Evolutionary conservation across 2,888 invertebrate species (phyloP), one percentile per base, ranked within the genome.

Genomic region (Tigriopus californicus): DNA sequence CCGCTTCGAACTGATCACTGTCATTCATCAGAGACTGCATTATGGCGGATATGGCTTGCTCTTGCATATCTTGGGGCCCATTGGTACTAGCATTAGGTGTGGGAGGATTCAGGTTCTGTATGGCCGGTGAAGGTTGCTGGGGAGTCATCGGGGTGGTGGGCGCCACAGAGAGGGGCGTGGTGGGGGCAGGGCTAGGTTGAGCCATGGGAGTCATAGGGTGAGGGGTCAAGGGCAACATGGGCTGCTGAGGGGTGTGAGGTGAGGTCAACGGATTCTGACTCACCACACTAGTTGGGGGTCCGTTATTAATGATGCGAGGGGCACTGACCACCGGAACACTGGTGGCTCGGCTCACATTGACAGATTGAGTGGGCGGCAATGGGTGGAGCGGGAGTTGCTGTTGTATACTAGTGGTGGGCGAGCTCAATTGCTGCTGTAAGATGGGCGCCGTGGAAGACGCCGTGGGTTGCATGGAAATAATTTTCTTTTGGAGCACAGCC

Each of bases 301-400:
- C 13, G 20, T 15, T 15, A 22, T 12, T 22, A 22, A 12, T 49
- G 22, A 49, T 81, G 4, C 33, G 33, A n/a, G n/a, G n/a, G 33
- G 33, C 33, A 33, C 33, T 33, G 33, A 33, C 33, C 33, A 33
- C 33, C 4, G 33, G 33, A 3, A 8, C 33, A 33, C 33, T 33
- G 8, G 33, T 33, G 33, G 33, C 33, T 33, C 33, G 33, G 8
- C 8, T 33, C 33, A 33, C 33, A 33, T 33, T 33, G 33, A 33
- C 33, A 54, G 82, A 79, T 74, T 82, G 82, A 82, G 66, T 18
- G 49, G 33, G 62, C 8, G 41, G 44, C 18, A 13, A 60, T 40
- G 25, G 52, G 54, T 41, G 62, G 40, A 61, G 61, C 59, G 58
- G 64, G 25, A 52, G 63, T 58, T 60, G 64, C 54, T 47, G 65